Evolutionary conservation across 1,140 invertebrate species (phyloP), one percentile per base, ranked within the genome.

Genomic region (Bursaphelenchus mucronatus): DNA sequence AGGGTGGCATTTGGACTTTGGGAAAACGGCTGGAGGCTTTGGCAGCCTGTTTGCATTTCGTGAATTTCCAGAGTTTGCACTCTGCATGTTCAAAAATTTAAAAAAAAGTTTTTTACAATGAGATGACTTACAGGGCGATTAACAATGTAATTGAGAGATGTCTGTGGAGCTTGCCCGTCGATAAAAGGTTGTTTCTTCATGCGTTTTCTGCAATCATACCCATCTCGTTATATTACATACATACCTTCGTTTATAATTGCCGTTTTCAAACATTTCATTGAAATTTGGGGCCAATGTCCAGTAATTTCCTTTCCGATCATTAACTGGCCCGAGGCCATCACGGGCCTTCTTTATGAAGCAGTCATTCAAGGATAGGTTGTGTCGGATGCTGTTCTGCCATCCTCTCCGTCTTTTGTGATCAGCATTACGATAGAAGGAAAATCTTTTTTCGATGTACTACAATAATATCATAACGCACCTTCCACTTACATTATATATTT

Each of bases 291-390:
- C 90, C 68, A 86, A 73, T 1, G 85, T 87, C 87, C 86, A 87
- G 74, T 86, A 87, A 69, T 85, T 87, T 0, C 86, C 86, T 80
- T 88, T 87, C 13, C 86, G 82, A 5, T 85, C 85, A 62, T 84
- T 83, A 11, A 84, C 83, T 61, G 61, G 61, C 10, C 64, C 63
- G 15, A 66, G 40, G 40, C 77, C 77, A 50, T 80, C 78, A 8
- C 71, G 39, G 9, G 76, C 64, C 45, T 64, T 69, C 56, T 99
- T 99, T 17, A 98, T 90, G 83, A 99, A 99, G 79, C 95, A 99
- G 82, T 98, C 95, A 83, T 99, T 99, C 46, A 99, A 84, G 10
- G 90, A 93, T 11, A 99, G 84, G 82, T 98, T 99, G 83, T 99
- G 93, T 46, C 93, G 85, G 63, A 95, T 95, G 1, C 90, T 92